These are phyloP conservation scores for Solenodon paradoxus DNA, from an alignment of 2,113 vertebrate species.

Conservation along the genomic window DNA sequence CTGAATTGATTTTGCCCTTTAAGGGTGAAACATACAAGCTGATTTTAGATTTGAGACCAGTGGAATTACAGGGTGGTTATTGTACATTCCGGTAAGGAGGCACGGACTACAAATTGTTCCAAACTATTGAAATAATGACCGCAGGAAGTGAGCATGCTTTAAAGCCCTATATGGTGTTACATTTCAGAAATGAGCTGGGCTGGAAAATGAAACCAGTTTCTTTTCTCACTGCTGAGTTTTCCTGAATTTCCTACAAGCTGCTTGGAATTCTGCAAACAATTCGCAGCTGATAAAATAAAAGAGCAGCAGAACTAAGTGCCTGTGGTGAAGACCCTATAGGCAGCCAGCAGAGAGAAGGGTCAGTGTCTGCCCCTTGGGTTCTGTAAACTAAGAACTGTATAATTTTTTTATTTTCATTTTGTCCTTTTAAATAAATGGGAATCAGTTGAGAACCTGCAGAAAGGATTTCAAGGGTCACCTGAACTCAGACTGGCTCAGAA, in stretches of 20 bases:
- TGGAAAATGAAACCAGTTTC: slow-evolving; percentile 59
- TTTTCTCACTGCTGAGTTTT: slow-evolving; percentile 61
- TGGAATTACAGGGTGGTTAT: slow-evolving; percentile 76
- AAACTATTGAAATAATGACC: slow-evolving; percentile 76
- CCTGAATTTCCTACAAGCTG: slow-evolving; percentile 78
- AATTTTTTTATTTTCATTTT: slow-evolving; percentile 73
- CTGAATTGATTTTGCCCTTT: slow-evolving; percentile 58
- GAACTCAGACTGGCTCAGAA: slow-evolving; percentile 3
- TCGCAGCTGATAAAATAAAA: slow-evolving; percentile 79
- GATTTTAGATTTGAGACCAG: slow-evolving; percentile 71
- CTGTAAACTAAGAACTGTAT: slow-evolving; percentile 76
- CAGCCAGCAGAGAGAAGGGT: slow-evolving; percentile 70
- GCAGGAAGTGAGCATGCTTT: slow-evolving; percentile 78
- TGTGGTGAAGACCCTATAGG: slow-evolving; percentile 74
- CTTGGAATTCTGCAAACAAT: slow-evolving; percentile 79
- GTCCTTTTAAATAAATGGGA: slow-evolving; percentile 85
- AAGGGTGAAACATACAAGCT: slow-evolving; percentile 54
- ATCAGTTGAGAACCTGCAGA: slow-evolving; percentile 76
- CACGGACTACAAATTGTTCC: slow-evolving; percentile 61
- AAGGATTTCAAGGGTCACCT: not conserved
- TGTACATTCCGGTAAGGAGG: slow-evolving; percentile 67
- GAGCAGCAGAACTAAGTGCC: slow-evolving; percentile 68
- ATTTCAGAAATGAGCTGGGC: slow-evolving; percentile 76
- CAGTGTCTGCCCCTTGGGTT: slow-evolving; percentile 64
- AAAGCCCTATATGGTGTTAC: slow-evolving; percentile 76